phyloP scores from a whole-genome alignment of 2,888 invertebrate genomes.

The Synergus gifuensis region DNA sequence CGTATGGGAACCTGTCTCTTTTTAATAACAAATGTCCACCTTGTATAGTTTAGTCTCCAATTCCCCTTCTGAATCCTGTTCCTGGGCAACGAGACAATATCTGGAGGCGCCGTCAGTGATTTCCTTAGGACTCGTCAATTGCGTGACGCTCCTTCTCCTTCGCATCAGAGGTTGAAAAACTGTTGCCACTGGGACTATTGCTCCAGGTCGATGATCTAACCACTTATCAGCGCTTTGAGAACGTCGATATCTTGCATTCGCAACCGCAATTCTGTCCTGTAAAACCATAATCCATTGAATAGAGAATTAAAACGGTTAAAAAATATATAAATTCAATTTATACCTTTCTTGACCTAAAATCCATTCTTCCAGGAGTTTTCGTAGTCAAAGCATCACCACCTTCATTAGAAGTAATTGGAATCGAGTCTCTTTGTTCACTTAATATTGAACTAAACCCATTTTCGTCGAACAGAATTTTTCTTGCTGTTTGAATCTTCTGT shows the following conservation, averaged over 20 bases:
- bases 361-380: background rate
- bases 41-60: constrained; percentile 95
- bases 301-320: background rate
- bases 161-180: constrained; percentile 91
- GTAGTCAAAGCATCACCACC: background rate
- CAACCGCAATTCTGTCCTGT: constrained; percentile 81
- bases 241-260: constrained; percentile 86
- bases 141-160: constrained; percentile 89
- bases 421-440: constrained; percentile 36
- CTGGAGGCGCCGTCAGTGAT: constrained; percentile 81
- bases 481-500: constrained; percentile 81
- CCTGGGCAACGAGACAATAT: constrained; percentile 95
- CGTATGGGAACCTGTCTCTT: background rate
- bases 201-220: constrained; percentile 93
- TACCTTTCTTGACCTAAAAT: constrained; percentile 7
- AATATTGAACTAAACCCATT: constrained; percentile 56
- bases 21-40: constrained; percentile 73
- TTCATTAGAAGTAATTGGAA: background rate
- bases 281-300: background rate
- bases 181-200: constrained; percentile 90
- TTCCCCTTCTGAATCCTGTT: constrained; percentile 93
- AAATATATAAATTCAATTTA: background rate
- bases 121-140: constrained; percentile 87
- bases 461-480: constrained; percentile 80
- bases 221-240: constrained; percentile 89